phyloP scores from a whole-genome alignment of 2,113 vertebrate genomes.

The Suncus etruscus region DNA sequence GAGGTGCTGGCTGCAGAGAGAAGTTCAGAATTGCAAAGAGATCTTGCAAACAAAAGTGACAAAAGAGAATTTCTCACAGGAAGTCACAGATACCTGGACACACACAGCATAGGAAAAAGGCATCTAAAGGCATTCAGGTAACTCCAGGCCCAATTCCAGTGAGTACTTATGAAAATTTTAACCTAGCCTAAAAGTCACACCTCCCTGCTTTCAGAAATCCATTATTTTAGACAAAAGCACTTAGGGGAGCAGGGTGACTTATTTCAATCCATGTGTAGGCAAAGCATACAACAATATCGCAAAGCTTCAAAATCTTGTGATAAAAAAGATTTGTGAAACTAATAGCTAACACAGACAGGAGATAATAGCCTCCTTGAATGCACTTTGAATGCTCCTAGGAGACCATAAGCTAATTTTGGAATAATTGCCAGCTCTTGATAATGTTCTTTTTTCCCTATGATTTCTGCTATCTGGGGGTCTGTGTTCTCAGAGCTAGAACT shows the following conservation, averaged over 20 bases:
- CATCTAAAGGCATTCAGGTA: background rate
- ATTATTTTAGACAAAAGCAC: constrained; percentile 68
- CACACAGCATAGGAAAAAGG: background rate
- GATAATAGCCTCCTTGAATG: constrained; percentile 1
- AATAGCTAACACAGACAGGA: constrained; percentile 37
- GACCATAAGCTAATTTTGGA: constrained; percentile 53
- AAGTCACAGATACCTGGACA: background rate
- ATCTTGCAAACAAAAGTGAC: too few relatives aligned
- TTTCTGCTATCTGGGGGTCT: background rate
- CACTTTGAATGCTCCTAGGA: constrained; percentile 39
- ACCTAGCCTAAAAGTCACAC: constrained; percentile 31
- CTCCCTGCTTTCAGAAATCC: constrained; percentile 64
- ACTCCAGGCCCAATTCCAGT: background rate
- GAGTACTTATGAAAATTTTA: constrained; percentile 2
- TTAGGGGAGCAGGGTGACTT: constrained; percentile 19
- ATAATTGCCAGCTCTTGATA: constrained; percentile 48
- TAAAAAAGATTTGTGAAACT: constrained; percentile 37
- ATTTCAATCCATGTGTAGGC: background rate
- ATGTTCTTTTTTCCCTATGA: background rate
- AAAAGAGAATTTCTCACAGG: background rate
- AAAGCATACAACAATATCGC: constrained; percentile 12
- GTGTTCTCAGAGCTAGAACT: background rate
- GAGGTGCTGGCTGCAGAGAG: background rate
- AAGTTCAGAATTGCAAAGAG: background rate
- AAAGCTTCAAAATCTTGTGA: constrained; percentile 12